phyloP scores from a whole-genome alignment of 2,113 vertebrate species.

The Poeciliopsis retropinna region DNA sequence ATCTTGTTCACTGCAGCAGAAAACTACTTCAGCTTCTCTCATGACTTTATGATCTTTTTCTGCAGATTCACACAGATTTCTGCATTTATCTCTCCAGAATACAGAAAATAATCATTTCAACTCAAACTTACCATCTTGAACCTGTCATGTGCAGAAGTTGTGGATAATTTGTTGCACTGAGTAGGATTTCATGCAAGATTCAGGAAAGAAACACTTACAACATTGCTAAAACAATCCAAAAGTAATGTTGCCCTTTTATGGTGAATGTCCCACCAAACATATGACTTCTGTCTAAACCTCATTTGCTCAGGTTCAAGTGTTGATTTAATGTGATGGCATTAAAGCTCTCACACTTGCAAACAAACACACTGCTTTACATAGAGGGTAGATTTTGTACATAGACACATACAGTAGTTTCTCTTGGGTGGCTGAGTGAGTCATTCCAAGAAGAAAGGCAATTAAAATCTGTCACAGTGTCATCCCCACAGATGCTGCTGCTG shows the following conservation, averaged over 20 bases:
- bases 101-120: background rate
- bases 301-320: background rate
- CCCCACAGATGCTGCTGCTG: constrained; percentile 18
- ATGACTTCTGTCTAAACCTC: background rate
- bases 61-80: background rate
- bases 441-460: constrained; percentile 32
- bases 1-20: background rate
- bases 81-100: background rate
- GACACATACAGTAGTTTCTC: background rate
- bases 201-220: background rate
- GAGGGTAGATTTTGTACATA: constrained; percentile 8
- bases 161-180: background rate
- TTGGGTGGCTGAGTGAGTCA: constrained; percentile 22
- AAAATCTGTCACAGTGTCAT: constrained; percentile 43
- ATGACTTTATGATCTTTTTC: background rate
- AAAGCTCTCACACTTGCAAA: background rate
- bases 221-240: background rate
- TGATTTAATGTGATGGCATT: background rate
- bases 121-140: background rate
- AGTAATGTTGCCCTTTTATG: too few species aligned
- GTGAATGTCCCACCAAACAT: background rate
- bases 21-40: background rate
- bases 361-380: background rate
- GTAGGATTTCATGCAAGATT: background rate
- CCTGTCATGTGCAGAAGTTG: background rate